A percentile compares a stretch with the other conserved stretches of the same genome.
phyloP scores from a whole-genome alignment of 2,113 vertebrate species.

The Pycnonotus jocosus region DNA sequence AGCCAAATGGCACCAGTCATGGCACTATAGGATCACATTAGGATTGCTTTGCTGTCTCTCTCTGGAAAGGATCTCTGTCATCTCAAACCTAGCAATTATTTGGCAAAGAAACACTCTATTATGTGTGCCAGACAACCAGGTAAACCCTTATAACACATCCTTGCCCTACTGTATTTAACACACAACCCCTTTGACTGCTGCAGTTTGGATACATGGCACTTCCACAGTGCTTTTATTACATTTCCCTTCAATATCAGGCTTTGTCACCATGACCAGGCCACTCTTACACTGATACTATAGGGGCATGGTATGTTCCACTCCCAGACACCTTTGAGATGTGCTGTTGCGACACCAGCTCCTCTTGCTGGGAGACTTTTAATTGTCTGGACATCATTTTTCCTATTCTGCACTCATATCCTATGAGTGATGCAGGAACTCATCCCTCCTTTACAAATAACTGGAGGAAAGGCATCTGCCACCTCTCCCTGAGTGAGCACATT shows the following conservation, averaged over 20 bases:
- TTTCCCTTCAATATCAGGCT: neutral
- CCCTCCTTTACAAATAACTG: neutral
- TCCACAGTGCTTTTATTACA: neutral
- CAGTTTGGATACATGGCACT: neutral
- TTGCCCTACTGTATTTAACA: neutral
- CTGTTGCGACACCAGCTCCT: neutral
- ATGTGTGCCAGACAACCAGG: neutral
- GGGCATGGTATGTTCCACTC: accelerated
- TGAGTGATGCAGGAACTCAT: neutral
- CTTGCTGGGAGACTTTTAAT: neutral
- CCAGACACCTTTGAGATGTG: neutral
- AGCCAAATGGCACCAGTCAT: neutral
- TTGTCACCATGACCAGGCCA: neutral
- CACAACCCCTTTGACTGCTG: neutral
- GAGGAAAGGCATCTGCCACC: neutral
- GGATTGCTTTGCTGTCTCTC: neutral
- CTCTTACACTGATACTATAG: accelerated
- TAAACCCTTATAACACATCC: neutral
- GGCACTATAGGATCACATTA: accelerated
- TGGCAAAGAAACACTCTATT: neutral
- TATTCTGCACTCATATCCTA: neutral
- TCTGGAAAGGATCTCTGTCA: neutral
- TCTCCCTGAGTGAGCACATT: neutral
- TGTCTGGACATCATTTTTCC: neutral
- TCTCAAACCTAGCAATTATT: neutral